Base-by-base conservation (phyloP, 2,888 invertebrate species). In the Tipula lateralis region DNA sequence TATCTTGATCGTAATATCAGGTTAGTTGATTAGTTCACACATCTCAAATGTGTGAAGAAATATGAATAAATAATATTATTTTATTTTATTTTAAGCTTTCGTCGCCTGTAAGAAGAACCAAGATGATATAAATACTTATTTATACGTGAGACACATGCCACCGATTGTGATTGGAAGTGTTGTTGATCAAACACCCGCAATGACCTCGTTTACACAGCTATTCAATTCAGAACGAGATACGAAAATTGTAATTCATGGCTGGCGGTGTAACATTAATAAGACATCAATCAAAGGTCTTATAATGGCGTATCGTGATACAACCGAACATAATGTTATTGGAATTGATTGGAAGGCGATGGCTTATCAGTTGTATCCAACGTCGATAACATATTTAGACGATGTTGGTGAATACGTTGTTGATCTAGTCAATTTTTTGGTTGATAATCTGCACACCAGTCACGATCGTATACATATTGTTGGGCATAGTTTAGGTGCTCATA, bases 201-300 rank as follows among this genome's bases (percentile, higher is more conserved):
- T 82, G 30, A 29, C 12, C 13, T n/a, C n/a, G 1, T 82, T 82
- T 82, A 30, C 30, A 1, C 16, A n/a, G 6, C 6, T 0, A 13
- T 82, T 82, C 16, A 16, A 82, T 30, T 88, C 89, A 0, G 86
- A 88, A 1, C 85, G 89, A 85, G 89, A 89, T 81, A 90, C 90
- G 0, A 90, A 90, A 85, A 89, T 90, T 16, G 86, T 90, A 0
- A 89, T 90, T 0, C 90, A 90, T 66, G 90, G 90, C 32, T 90
- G 90, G 90, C 13, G 32, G 5, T 16, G 30, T 3, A 13, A 13
- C 9, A 7, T 82, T 30, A 82, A 82, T 82, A 32, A 30, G 30
- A 30, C 82, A 0, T 9, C 30, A 3, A 30, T 29, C 4, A 16
- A 29, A 16, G 82, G 4, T 7, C n/a, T 82, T 16, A 30, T 82